Conservation (phyloP, 1,140 invertebrate species). For the Psilanteris sp. region DNA sequence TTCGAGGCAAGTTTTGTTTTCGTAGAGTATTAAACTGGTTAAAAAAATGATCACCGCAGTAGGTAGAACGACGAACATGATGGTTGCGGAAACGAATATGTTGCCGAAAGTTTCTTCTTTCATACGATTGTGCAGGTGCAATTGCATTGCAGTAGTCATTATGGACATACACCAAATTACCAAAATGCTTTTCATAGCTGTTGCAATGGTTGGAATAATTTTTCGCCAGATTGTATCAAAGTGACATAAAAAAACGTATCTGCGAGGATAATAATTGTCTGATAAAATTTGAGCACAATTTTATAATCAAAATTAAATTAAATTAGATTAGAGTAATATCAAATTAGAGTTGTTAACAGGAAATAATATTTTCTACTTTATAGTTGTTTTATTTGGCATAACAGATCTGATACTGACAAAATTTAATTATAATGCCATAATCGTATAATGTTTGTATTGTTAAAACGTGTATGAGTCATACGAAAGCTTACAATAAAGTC, state of each 20-base stretch:
- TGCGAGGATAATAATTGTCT: slow-evolving; percentile 3
- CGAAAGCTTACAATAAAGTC: no score
- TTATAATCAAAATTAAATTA: no score
- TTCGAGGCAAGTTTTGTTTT: slow-evolving; percentile 44
- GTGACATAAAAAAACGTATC: slow-evolving; percentile 59
- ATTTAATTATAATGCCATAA: no score
- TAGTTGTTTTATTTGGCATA: no score
- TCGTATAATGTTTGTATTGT: no score
- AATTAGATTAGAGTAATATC: no score
- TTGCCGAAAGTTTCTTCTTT: slow-evolving; percentile 57
- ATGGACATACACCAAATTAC: slow-evolving; percentile 66
- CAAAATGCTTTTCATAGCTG: slow-evolving; percentile 59
- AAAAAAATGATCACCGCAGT: slow-evolving; percentile 56
- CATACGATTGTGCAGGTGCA: slow-evolving; percentile 67
- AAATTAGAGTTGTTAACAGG: no score
- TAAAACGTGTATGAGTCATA: no score
- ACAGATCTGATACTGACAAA: no score
- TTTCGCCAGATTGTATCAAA: slow-evolving; percentile 17
- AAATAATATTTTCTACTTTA: no score
- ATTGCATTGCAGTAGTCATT: slow-evolving; percentile 64
- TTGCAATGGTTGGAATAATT: slow-evolving; percentile 32
- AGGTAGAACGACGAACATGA: slow-evolving; percentile 66
- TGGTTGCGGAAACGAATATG: slow-evolving; percentile 66
- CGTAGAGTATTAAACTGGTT: slow-evolving; percentile 55
- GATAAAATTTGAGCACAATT: no score